Percentiles rank a stretch among this genome's conserved stretches.
Conservation (phyloP, 2,113 vertebrate species). For the Bubalus kerabau region DNA sequence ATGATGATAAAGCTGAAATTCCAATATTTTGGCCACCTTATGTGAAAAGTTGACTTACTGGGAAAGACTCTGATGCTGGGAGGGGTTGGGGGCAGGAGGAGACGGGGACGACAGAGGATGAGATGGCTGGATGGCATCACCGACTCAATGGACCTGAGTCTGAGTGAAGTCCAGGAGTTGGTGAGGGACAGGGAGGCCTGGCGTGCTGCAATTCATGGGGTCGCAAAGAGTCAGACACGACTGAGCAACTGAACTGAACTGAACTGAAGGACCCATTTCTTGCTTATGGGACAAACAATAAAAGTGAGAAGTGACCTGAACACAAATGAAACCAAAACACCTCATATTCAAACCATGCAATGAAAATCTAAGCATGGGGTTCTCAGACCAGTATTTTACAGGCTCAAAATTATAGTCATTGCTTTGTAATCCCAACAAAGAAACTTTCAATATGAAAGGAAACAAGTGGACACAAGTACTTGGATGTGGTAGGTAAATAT, state of each 20-base stretch:
- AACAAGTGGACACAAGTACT: background rate
- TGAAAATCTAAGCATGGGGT: background rate
- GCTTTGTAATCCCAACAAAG: background rate
- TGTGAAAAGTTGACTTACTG: too few relatives aligned
- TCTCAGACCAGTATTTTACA: background rate
- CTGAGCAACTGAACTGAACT: too few relatives aligned
- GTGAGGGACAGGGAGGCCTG: too few relatives aligned
- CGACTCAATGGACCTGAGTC: accelerated
- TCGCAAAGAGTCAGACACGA: accelerated
- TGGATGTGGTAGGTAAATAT: background rate
- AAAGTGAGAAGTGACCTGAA: background rate
- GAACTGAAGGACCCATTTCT: background rate
- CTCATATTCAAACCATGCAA: background rate
- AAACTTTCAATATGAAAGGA: background rate
- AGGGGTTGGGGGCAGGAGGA: too few relatives aligned
- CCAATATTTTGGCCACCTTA: too few relatives aligned
- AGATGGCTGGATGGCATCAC: too few relatives aligned
- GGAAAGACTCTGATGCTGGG: too few relatives aligned
- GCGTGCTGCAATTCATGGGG: accelerated
- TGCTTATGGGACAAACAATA: background rate
- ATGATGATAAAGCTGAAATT: too few relatives aligned
- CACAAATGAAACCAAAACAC: background rate
- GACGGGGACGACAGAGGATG: too few relatives aligned
- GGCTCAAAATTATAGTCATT: background rate
- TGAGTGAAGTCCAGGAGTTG: accelerated